phyloP scores from a whole-genome alignment of 2,888 invertebrate species.

The Serrognathus titanus region DNA sequence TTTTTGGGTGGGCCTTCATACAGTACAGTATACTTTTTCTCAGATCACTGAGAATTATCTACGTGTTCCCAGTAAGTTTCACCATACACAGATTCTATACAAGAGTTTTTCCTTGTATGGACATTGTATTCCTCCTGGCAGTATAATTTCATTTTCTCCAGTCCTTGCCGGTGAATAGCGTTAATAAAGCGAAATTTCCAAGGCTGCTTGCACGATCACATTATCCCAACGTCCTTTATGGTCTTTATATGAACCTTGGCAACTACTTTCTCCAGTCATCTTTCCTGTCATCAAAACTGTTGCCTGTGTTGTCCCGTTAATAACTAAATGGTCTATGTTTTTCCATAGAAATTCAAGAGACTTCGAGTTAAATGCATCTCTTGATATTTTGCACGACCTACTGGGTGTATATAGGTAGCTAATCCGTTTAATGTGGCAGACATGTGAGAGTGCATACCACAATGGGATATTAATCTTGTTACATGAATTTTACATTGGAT shows the following conservation, averaged over 20 bases:
- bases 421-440: slow-evolving; percentile 4
- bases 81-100: slow-evolving; percentile 8
- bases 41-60: slow-evolving; percentile 1
- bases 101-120: slow-evolving; percentile 5
- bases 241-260: slow-evolving; percentile 5
- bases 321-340: too few species aligned
- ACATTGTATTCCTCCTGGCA: slow-evolving; percentile 7
- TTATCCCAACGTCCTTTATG: slow-evolving; percentile 5
- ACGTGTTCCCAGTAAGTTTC: slow-evolving; percentile 3
- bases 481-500: slow-evolving; percentile 9
- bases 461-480: not conserved
- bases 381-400: not conserved
- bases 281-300: slow-evolving; percentile 5
- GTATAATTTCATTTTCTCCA: slow-evolving; percentile 4
- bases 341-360: not conserved
- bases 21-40: not conserved
- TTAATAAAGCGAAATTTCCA: slow-evolving; percentile 5
- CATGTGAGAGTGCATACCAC: slow-evolving; percentile 8
- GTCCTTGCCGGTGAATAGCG: slow-evolving; percentile 1
- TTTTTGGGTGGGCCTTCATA: slow-evolving; percentile 5
- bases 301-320: slow-evolving; percentile 2
- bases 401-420: not conserved
- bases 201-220: slow-evolving; percentile 4
- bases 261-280: slow-evolving; percentile 1
- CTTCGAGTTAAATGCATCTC: slow-evolving; percentile 5